These are phyloP conservation scores for Nephrotoma appendiculata DNA, from an alignment of 2,888 invertebrate genomes.

Conservation along the genomic window DNA sequence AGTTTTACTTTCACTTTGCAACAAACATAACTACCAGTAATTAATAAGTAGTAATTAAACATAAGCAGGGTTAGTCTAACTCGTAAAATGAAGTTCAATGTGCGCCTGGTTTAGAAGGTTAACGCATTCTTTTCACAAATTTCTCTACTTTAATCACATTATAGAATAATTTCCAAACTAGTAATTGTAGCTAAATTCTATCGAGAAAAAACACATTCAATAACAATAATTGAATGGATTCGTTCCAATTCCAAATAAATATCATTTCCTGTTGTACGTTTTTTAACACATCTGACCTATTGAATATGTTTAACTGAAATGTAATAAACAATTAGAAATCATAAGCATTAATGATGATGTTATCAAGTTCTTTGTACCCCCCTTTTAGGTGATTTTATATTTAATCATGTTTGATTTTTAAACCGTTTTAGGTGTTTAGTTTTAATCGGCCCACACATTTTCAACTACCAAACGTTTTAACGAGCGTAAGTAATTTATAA, in stretches of 20 bases:
- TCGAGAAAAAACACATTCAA: constrained; percentile 19
- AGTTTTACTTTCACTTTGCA: not conserved
- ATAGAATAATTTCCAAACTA: not conserved
- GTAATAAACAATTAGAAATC: not conserved
- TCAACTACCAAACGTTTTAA: constrained; percentile 85
- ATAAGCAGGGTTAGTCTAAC: not conserved
- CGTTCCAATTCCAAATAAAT: constrained; percentile 18
- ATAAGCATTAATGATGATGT: not conserved
- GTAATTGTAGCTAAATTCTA: constrained; percentile 14
- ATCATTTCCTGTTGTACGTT: not conserved
- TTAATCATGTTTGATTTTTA: constrained; percentile 17
- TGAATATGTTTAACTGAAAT: not conserved
- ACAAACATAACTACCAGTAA: not conserved
- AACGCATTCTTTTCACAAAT: not conserved
- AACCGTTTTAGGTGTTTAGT: constrained; percentile 55
- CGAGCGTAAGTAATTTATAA: constrained; percentile 60
- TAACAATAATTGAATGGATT: constrained; percentile 32
- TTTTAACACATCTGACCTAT: not conserved
- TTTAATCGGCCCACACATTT: constrained; percentile 65
- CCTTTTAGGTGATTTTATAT: not conserved
- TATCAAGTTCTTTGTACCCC: not conserved
- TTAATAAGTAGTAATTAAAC: not conserved
- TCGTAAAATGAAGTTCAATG: not conserved
- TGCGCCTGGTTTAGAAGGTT: not conserved
- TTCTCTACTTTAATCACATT: not conserved